These are phyloP conservation scores for Columba guinea DNA, from an alignment of 2,797 vertebrate species.

Conservation along the genomic window DNA sequence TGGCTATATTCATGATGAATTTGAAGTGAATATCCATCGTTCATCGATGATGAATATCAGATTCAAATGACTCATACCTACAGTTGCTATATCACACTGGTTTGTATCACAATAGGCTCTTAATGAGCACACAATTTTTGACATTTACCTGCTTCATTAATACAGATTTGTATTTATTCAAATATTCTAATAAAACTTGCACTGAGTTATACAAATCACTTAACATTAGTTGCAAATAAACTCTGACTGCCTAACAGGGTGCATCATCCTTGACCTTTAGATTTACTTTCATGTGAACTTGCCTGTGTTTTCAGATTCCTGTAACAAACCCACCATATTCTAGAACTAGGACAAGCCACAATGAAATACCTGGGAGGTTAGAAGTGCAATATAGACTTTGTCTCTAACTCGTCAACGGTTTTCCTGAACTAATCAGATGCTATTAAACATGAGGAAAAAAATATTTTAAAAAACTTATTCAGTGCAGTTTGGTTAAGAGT, in stretches of 20 bases:
- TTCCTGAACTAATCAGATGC: not conserved
- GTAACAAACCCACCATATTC: not conserved
- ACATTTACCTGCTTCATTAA: not conserved
- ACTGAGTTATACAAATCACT: not conserved
- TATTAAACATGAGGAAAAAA: not conserved
- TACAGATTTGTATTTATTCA: not conserved
- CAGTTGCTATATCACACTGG: not conserved
- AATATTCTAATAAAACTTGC: not conserved
- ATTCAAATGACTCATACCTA: slow-evolving; percentile 14
- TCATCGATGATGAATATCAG: slow-evolving; percentile 26
- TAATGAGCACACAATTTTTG: slow-evolving; percentile 1
- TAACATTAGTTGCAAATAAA: not conserved
- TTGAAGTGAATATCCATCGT: slow-evolving; percentile 34
- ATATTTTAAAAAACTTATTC: not conserved
- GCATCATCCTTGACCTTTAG: not conserved
- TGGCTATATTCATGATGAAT: slow-evolving; percentile 33
- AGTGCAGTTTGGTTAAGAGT: not conserved
- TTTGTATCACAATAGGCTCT: not conserved
- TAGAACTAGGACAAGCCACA: not conserved
- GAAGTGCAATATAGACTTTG: not conserved
- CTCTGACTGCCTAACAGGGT: not conserved
- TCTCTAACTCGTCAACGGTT: not conserved
- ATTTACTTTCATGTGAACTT: not conserved
- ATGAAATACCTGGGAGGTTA: not conserved
- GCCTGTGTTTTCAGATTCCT: not conserved